Percentiles rank a stretch among this genome's conserved stretches.
Conservation (phyloP, 2,888 invertebrate genomes). For the Tridacna gigas region DNA sequence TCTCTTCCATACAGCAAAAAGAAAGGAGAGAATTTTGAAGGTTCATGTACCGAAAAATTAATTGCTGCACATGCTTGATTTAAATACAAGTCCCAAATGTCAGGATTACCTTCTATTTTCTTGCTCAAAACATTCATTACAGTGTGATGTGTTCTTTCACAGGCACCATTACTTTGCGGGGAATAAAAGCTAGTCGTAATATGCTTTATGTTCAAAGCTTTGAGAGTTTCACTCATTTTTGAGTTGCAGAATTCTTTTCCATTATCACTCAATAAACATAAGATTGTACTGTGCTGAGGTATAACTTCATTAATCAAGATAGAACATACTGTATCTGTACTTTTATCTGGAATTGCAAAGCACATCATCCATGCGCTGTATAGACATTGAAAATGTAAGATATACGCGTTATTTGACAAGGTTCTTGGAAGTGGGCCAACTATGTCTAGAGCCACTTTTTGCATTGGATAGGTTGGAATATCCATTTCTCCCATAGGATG, state of each 20-base stretch:
- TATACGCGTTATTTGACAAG: slow-evolving; percentile 44
- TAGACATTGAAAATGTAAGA: slow-evolving; percentile 26
- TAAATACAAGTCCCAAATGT: slow-evolving; percentile 49
- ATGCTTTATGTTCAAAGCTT: slow-evolving; percentile 39
- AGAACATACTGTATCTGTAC: slow-evolving; percentile 8
- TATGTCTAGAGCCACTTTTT: slow-evolving; percentile 38
- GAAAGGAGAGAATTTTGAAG: slow-evolving; percentile 42
- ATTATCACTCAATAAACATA: slow-evolving; percentile 42
- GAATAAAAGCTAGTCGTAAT: slow-evolving; percentile 30
- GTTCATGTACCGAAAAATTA: slow-evolving; percentile 43
- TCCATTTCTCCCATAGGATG: slow-evolving; percentile 57
- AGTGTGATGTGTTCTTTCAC: slow-evolving; percentile 24
- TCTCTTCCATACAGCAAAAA: slow-evolving; percentile 46
- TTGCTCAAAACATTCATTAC: slow-evolving; percentile 29
- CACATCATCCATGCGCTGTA: slow-evolving; percentile 29
- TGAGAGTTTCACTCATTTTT: slow-evolving; percentile 31
- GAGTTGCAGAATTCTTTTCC: slow-evolving; percentile 33
- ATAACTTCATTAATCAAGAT: slow-evolving; percentile 27
- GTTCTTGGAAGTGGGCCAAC: slow-evolving; percentile 42
- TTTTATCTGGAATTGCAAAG: slow-evolving; percentile 30
- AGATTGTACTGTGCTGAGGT: slow-evolving; percentile 28
- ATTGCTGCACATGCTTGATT: slow-evolving; percentile 49
- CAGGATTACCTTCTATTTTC: slow-evolving; percentile 27
- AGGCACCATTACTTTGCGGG: slow-evolving; percentile 19
- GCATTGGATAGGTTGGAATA: slow-evolving; percentile 42